A percentile compares a stretch with the other conserved stretches of the same genome.
Evolutionary conservation across 2,113 vertebrate species (phyloP).

Genomic region (Scatophagus argus): DNA sequence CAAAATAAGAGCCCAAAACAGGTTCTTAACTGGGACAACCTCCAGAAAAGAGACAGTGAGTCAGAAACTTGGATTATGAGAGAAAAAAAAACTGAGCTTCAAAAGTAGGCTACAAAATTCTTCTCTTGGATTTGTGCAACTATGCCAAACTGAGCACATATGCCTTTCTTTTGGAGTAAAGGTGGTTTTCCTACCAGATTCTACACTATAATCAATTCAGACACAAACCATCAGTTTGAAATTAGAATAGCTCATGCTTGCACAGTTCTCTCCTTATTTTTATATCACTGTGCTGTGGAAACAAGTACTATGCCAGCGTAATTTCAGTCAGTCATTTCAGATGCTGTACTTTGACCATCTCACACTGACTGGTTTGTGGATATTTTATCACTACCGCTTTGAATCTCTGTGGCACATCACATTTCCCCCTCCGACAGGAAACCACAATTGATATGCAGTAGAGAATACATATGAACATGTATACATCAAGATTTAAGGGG

Average conservation of each 20-base stretch:
- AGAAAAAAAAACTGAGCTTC: background rate
- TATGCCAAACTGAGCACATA: conserved; percentile 7
- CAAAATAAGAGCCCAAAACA: background rate
- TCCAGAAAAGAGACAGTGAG: background rate
- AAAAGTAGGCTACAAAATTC: background rate
- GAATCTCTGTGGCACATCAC: conserved; percentile 3
- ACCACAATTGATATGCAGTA: background rate
- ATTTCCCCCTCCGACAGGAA: background rate
- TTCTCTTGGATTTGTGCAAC: conserved; percentile 11
- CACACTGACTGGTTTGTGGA: background rate
- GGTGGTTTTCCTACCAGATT: conserved; percentile 8
- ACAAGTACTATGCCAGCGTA: background rate
- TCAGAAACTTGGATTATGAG: background rate
- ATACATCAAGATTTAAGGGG: too few species aligned
- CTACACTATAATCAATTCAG: conserved; percentile 25
- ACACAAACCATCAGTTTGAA: conserved; percentile 9
- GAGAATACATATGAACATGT: too few species aligned
- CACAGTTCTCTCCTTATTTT: conserved; percentile 1
- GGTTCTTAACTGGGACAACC: background rate
- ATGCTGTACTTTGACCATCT: conserved; percentile 1
- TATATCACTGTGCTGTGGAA: background rate
- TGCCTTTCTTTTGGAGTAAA: conserved; percentile 25
- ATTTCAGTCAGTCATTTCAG: conserved; percentile 25
- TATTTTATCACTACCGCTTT: background rate
- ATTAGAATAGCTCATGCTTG: background rate